Base-by-base conservation (phyloP, 1,140 invertebrate genomes). In the Belonocnema kinseyi region DNA sequence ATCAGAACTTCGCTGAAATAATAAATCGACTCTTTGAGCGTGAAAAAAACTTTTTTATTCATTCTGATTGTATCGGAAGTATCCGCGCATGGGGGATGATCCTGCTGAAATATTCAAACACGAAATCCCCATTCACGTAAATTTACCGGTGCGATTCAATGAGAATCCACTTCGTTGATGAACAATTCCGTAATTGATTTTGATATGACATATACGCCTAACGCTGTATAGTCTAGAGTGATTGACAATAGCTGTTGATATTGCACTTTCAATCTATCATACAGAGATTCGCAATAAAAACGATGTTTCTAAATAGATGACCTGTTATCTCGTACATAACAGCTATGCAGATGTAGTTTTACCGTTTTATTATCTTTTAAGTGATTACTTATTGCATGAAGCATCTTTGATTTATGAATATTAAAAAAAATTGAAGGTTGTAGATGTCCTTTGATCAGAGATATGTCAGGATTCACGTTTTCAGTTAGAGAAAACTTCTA, bases 131-230 rank as follows among this genome's bases (percentile, higher is more conserved):
- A 66, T 46, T 66, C 16, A 16, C 33, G 61, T 66, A 66, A 33
- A 66, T 66, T 66, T 46, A 66, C 46, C 14, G 61, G 61, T 66
- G 61, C 33, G 61, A 66, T 66, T 66, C 61, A 66, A 66, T 66
- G 61, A 66, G 33, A 46, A 66, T 66, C 61, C 26, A 46, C 61
- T 33, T 66, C 16, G 14, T 46, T 66, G 16, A 21, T 66, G 33
- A 66, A 66, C 61, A 46, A 46, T 66, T 16, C 40, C 26, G 61
- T 66, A 66, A 66, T 66, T 66, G 61, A 66, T 66, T 66, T 66
- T 33, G 5, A 66, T 66, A 66, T 66, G 33, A 33, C 40, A 66
- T 66, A 66, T 40, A 40, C 14, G 14, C 33, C 26, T 16, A 33
- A 40, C 26, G 26, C 61, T 66, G 46, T 40, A 40, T n/a, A 66